phyloP scores from a whole-genome alignment of 1,140 invertebrate species.

The Saxidomus purpurata region DNA sequence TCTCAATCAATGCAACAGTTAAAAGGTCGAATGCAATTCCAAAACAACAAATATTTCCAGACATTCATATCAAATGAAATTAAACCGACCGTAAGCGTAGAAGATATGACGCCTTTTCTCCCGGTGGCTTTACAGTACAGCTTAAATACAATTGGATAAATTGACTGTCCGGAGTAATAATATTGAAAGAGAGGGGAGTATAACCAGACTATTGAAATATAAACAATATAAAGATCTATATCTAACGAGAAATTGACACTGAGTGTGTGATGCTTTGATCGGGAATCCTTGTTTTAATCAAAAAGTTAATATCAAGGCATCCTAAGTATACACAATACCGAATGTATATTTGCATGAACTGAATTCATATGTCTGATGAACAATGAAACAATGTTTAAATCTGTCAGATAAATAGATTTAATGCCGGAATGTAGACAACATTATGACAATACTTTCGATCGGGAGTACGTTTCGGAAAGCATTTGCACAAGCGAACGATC shows the following conservation, averaged over 20 bases:
- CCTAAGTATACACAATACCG: background rate
- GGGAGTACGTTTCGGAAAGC: background rate
- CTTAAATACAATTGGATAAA: background rate
- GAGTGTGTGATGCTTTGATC: background rate
- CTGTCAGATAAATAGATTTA: background rate
- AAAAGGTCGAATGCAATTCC: background rate
- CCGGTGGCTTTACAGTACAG: background rate
- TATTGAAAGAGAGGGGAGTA: background rate
- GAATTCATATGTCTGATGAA: background rate
- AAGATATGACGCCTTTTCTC: background rate
- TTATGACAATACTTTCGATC: slow-evolving; percentile 1
- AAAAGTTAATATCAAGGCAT: background rate
- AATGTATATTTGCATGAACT: background rate
- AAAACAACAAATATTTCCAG: background rate
- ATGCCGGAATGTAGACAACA: background rate
- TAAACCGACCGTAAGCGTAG: background rate
- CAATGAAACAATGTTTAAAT: background rate
- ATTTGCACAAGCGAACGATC: no score
- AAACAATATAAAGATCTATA: background rate
- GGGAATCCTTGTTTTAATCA: background rate
- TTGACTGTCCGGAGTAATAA: background rate
- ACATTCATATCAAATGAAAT: background rate
- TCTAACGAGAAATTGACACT: background rate
- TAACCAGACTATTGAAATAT: background rate
- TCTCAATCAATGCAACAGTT: no score